These are phyloP conservation scores for Tinamus major DNA, from an alignment of 2,797 vertebrate species.

Conservation along the genomic window DNA sequence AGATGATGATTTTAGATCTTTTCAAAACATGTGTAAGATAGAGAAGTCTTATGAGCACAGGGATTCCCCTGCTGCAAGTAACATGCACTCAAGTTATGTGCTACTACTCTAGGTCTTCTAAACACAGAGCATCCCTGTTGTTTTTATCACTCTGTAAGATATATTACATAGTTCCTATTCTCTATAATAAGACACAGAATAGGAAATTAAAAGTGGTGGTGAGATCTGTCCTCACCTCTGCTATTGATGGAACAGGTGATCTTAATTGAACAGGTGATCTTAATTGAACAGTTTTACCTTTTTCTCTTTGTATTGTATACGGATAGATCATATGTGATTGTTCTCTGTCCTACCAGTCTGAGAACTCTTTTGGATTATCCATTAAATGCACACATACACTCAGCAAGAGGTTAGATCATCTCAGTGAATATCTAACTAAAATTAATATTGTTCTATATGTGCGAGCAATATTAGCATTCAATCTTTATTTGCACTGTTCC, in stretches of 20 bases:
- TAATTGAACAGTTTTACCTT: neutral
- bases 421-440: slow-evolving; percentile 9
- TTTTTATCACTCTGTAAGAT: neutral
- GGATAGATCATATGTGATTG: slow-evolving; percentile 15
- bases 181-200: neutral
- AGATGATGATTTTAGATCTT: neutral
- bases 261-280: neutral
- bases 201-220: neutral
- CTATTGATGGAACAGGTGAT: neutral
- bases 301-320: neutral
- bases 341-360: neutral
- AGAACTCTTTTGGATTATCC: neutral
- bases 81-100: neutral
- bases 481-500: slow-evolving; percentile 28
- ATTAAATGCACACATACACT: neutral
- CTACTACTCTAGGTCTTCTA: neutral
- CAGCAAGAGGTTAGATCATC: neutral
- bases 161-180: neutral
- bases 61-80: neutral
- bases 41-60: neutral
- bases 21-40: neutral
- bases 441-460: neutral
- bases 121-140: neutral
- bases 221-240: neutral
- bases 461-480: slow-evolving; percentile 5